Evolutionary conservation across 2,113 vertebrate species (phyloP), one percentile per base, ranked within the genome.

Genomic region (Ptychochromis oligacanthus): DNA sequence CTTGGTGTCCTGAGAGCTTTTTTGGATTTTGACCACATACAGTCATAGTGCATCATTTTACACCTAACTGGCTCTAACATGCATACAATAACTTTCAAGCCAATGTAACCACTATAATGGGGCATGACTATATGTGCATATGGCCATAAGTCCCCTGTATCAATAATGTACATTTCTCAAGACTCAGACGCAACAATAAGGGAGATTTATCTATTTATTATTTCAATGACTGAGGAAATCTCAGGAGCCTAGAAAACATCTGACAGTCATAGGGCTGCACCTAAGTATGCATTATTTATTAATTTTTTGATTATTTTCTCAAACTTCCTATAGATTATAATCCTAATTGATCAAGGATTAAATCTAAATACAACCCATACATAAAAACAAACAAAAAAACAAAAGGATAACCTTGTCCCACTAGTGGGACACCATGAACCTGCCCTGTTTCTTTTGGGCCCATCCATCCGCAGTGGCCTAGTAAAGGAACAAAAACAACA

Each of bases 361-460:
- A 49, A 67, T 67, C 15, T 49, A 28, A 49, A 67, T 5, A 46
- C 15, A 67, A 18, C 15, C 40, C 22, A 49, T 28, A 2, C 22
- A 40, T 40, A 49, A 49, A 49, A 49, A 2, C 5, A 49, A 70
- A 52, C 20, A 54, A 20, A 0, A 17, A 13, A 72, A 31, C 3
- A 31, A 31, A 82, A 81, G 7, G 11, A 61, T 84, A 77, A 91
- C 86, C 87, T 88, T 87, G 87, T 87, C 90, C 88, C 81, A 87
- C 80, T 83, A 86, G 91, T 87, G 64, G 87, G 82, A 18, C 86
- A 58, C 58, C 1, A 8, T 34, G 43, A 79, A 65, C 43, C 77
- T 86, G 81, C 17, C 79, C 80, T 81, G 88, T 90, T 89, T 86
- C n/a, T 74, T 54, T 67, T 79, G 57, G 80, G 40, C 67, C 54